Percentiles rank a stretch among this genome's conserved stretches.
Evolutionary conservation across 2,797 vertebrate species (phyloP).

Genomic region (Anableps anableps): DNA sequence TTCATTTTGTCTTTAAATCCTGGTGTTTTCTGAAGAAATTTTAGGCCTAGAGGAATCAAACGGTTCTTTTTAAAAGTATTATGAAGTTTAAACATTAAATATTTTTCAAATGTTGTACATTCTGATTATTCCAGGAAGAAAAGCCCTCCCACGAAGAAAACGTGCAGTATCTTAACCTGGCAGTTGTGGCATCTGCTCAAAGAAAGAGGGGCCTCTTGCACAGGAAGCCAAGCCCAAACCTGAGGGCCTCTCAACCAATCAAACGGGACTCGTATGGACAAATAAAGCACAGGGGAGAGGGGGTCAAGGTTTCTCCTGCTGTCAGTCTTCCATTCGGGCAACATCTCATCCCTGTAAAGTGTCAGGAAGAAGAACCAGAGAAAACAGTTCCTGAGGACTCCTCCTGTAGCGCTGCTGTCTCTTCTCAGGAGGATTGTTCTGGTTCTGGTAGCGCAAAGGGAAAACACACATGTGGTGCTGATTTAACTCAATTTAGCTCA

Average conservation of each 20-base stretch:
- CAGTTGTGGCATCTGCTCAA: slow-evolving; percentile 78
- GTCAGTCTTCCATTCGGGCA: slow-evolving; percentile 79
- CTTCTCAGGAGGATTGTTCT: not conserved
- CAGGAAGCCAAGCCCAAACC: not conserved
- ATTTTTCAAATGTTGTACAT: not conserved
- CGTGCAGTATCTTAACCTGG: slow-evolving; percentile 88
- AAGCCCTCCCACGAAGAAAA: slow-evolving; percentile 87
- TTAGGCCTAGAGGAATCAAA: not conserved
- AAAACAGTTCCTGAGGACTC: slow-evolving; percentile 9
- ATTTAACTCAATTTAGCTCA: slow-evolving; percentile 10
- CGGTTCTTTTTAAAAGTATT: not conserved
- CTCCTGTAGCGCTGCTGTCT: not conserved
- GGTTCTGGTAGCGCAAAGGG: not conserved
- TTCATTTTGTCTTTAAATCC: not conserved
- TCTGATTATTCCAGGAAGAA: slow-evolving; percentile 77
- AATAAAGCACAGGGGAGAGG: slow-evolving; percentile 9
- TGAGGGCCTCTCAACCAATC: not conserved
- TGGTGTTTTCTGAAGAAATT: not conserved
- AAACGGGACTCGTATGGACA: slow-evolving; percentile 68
- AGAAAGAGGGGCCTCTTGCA: slow-evolving; percentile 22
- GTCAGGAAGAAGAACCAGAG: slow-evolving; percentile 27
- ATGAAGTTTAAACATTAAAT: not conserved
- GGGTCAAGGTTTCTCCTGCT: not conserved
- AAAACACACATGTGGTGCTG: not conserved
- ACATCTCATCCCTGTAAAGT: slow-evolving; percentile 83